A percentile compares a stretch with the other conserved stretches of the same genome.
These are phyloP conservation scores for Diglossa cyanea DNA, from an alignment of 2,797 vertebrate species.

Conservation along the genomic window DNA sequence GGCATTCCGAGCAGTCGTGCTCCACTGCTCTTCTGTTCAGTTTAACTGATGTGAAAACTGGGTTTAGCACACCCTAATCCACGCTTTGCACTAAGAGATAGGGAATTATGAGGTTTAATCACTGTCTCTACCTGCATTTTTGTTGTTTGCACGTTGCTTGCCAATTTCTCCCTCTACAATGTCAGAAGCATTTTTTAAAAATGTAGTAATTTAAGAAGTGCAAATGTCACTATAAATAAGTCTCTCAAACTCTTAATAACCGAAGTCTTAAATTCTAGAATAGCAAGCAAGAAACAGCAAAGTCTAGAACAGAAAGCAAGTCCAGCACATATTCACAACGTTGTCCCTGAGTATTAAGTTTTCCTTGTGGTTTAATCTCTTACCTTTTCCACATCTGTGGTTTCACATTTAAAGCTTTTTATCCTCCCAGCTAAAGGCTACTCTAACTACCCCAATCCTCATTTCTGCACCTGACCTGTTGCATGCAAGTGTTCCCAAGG, in stretches of 20 bases:
- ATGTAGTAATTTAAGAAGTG: neutral
- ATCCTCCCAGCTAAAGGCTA: neutral
- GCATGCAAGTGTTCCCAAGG: rapidly evolving
- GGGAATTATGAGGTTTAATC: neutral
- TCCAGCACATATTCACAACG: rapidly evolving
- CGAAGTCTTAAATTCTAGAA: neutral
- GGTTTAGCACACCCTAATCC: rapidly evolving
- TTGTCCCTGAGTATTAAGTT: rapidly evolving
- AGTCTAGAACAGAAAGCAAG: neutral
- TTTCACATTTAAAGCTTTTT: neutral
- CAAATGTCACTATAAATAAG: neutral
- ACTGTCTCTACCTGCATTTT: neutral
- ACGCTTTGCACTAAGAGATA: rapidly evolving
- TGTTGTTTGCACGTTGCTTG: neutral
- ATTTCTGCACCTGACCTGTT: rapidly evolving
- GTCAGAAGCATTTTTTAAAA: neutral
- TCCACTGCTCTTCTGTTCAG: rapidly evolving
- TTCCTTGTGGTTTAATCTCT: neutral
- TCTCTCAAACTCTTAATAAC: neutral
- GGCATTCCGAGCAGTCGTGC: neutral
- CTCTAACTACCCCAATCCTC: neutral
- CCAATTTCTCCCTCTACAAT: neutral
- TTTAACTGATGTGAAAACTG: neutral
- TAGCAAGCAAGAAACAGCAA: neutral
- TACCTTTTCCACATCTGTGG: neutral